Conservation (phyloP, 2,797 vertebrate species). For the Odontamblyopus lacepedii region DNA sequence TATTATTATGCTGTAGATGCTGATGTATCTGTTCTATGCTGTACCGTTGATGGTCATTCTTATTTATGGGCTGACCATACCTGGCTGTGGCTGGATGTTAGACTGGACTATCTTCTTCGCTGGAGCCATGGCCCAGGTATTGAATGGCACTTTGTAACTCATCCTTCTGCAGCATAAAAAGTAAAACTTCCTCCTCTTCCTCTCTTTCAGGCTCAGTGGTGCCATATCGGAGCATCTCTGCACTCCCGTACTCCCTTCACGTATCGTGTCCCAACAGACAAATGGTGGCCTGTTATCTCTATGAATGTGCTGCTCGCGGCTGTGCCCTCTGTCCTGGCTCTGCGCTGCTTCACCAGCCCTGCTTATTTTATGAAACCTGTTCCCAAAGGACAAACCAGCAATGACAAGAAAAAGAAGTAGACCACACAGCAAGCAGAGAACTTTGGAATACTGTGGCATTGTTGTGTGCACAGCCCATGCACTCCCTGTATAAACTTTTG, state of each 20-base stretch:
- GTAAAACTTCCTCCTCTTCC: constrained; percentile 13
- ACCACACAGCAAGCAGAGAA: constrained; percentile 16
- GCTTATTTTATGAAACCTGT: constrained; percentile 79
- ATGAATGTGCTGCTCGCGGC: constrained; percentile 78
- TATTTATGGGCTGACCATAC: constrained; percentile 79
- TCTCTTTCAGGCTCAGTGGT: constrained; percentile 86
- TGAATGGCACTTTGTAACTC: not conserved
- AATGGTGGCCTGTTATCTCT: constrained; percentile 77
- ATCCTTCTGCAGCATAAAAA: not conserved
- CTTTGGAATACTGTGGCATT: constrained; percentile 21
- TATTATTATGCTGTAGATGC: constrained; percentile 78
- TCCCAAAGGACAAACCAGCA: constrained; percentile 37
- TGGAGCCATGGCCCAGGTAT: constrained; percentile 89
- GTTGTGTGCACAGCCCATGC: constrained; percentile 17
- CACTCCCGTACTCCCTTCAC: constrained; percentile 90
- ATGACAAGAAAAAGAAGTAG: constrained; percentile 80
- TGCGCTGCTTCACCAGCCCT: constrained; percentile 79
- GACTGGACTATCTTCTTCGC: constrained; percentile 89
- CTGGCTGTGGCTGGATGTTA: constrained; percentile 91
- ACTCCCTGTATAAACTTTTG: constrained; percentile 66
- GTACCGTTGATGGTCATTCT: constrained; percentile 82
- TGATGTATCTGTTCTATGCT: constrained; percentile 87
- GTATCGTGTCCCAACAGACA: constrained; percentile 87
- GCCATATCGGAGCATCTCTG: constrained; percentile 88
- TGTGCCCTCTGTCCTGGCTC: constrained; percentile 80